Percentiles rank a stretch among this genome's conserved stretches.
Evolutionary conservation across 2,113 vertebrate genomes (phyloP).

Genomic region (Podiceps cristatus): DNA sequence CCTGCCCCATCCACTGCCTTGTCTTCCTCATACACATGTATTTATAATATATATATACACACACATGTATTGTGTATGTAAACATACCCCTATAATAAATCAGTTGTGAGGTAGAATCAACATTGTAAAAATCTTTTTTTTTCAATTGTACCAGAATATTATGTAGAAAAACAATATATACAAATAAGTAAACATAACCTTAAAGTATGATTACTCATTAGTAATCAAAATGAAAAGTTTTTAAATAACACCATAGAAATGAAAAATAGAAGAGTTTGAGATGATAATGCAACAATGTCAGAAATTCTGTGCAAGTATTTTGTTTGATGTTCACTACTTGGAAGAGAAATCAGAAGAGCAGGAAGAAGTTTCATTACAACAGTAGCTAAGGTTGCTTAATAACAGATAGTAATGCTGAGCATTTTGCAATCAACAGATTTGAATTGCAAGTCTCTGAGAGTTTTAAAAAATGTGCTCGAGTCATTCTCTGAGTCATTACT

Average conservation of each 20-base stretch:
- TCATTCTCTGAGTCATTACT: background rate
- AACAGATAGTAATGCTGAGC: background rate
- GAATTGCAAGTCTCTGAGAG: background rate
- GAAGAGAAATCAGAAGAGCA: background rate
- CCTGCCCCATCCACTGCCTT: too few species aligned
- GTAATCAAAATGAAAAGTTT: background rate
- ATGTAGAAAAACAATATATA: background rate
- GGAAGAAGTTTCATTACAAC: background rate
- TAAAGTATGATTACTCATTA: background rate
- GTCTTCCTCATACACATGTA: rapidly evolving
- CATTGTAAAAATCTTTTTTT: background rate
- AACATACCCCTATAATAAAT: background rate
- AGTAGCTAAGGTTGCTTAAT: background rate
- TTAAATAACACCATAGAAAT: background rate
- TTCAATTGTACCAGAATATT: background rate
- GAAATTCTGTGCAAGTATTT: background rate
- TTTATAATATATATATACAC: background rate
- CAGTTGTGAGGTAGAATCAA: background rate
- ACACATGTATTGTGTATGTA: background rate
- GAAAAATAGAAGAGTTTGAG: background rate
- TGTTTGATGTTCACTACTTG: background rate
- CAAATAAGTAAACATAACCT: background rate
- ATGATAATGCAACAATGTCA: background rate
- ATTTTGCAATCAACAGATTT: background rate
- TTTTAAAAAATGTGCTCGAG: background rate